phyloP scores from a whole-genome alignment of 2,797 vertebrate genomes.

The Jordanella pulchra region DNA sequence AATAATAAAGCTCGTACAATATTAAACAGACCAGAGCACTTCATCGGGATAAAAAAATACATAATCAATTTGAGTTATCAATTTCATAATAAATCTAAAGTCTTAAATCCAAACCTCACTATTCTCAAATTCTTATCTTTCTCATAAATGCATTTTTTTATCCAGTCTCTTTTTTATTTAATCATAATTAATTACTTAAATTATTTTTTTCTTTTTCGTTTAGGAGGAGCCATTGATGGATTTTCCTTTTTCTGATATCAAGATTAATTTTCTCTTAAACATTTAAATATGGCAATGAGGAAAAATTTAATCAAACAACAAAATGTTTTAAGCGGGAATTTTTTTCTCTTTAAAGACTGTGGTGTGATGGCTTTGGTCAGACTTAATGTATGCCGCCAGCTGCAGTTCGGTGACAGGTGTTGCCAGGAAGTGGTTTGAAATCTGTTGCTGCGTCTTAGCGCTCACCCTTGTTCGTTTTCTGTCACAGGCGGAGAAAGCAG shows the following conservation, averaged over 20 bases:
- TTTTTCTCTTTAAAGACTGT: background rate
- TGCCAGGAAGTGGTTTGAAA: slow-evolving; percentile 58
- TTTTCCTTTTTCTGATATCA: background rate
- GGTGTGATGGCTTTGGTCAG: slow-evolving; percentile 1
- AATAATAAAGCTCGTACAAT: background rate
- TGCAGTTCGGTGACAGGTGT: background rate
- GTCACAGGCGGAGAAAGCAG: slow-evolving; percentile 93
- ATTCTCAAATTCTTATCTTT: too few species aligned
- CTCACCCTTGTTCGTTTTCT: slow-evolving; percentile 35
- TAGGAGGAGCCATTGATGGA: background rate
- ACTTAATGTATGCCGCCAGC: slow-evolving; percentile 4
- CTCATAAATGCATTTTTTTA: too few species aligned
- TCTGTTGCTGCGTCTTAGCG: background rate
- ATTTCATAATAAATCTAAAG: background rate
- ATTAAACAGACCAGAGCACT: background rate
- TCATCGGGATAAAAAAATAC: background rate
- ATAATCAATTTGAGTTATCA: background rate
- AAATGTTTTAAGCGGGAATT: background rate
- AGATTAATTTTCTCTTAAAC: background rate
- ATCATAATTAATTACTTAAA: too few species aligned
- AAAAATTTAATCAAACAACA: background rate
- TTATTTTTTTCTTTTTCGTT: too few species aligned
- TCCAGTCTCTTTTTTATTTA: too few species aligned
- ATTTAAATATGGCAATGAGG: background rate
- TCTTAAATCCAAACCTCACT: background rate